Evolutionary conservation across 2,888 invertebrate species (phyloP), one percentile per base, ranked within the genome.

Genomic region (Synanthedon formicaeformis): DNA sequence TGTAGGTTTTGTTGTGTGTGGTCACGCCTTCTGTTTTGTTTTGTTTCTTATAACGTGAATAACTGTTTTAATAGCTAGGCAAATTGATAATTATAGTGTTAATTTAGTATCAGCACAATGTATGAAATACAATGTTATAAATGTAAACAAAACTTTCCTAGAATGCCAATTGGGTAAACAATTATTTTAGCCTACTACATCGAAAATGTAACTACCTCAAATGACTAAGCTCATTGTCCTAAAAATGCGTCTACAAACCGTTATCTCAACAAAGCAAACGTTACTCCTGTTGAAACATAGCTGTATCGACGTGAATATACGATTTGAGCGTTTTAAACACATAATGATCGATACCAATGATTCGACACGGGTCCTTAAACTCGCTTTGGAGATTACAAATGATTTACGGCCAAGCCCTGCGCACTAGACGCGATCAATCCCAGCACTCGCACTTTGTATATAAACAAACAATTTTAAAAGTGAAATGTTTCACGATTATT

Each of bases 151-250:
- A 10, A 34, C 34, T 34, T 34, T 8, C 10, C 10, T 34, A 34
- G 34, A 10, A 34, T 34, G 52, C 41, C 52, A 61, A 59, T 61
- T 60, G 57, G 61, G 55, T 57, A 60, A 61, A 61, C 61, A 60
- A 56, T 16, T 2, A 50, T 10, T 45, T 60, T 61, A 58, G 61
- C 57, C 56, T 60, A 69, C 67, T 67, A 71, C 10, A 10, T 34
- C 34, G 3, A 34, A 34, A 34, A 34, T 10, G 10, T 34, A 34
- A 6, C 34, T 34, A 34, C 34, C 34, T 10, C 8, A 65, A 66
- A 78, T 84, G 82, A 82, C 77, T 80, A 82, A 81, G 67, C 67
- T 65, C 77, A 79, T 85, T 86, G 86, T 83, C 74, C 81, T 73
- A 76, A 84, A 82, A 84, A 75, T 77, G 74, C 70, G 78, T 68